Percentiles rank a stretch among this genome's conserved stretches.
Conservation (phyloP, 1,140 invertebrate genomes). For the Drosophila auraria region DNA sequence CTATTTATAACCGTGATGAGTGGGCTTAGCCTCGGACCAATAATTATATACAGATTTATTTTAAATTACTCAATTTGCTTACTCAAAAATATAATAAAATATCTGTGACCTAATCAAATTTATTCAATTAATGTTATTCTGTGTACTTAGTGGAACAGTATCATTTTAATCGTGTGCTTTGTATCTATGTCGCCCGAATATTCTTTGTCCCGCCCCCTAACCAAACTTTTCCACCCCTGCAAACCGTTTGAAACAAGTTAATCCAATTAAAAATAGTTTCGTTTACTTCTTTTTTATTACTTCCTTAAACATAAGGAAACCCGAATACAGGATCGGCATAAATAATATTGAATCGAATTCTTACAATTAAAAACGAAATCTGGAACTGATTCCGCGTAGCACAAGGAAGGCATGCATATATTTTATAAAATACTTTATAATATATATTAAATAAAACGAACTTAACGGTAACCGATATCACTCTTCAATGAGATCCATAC, state of each 20-base stretch:
- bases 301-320: conserved; percentile 30
- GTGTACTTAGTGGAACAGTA: conserved; percentile 57
- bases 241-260: conserved; percentile 3
- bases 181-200: conserved; percentile 37
- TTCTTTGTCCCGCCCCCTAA: neutral
- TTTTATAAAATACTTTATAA: conserved; percentile 4
- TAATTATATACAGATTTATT: conserved; percentile 41
- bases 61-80: conserved; percentile 48
- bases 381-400: conserved; percentile 5
- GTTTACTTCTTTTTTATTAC: neutral
- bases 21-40: conserved; percentile 33
- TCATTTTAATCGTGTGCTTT: conserved; percentile 45
- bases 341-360: neutral
- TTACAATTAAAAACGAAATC: conserved; percentile 9
- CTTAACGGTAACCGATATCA: conserved; percentile 28
- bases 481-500: conserved; percentile 82
- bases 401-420: conserved; percentile 56
- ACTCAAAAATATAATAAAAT: conserved; percentile 21
- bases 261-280: conserved; percentile 19
- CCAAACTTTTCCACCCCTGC: neutral
- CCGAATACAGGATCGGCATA: conserved; percentile 50
- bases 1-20: conserved; percentile 34
- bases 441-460: conserved; percentile 9
- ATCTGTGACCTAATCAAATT: conserved; percentile 43
- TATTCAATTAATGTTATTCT: conserved; percentile 61